phyloP scores from a whole-genome alignment of 1,140 invertebrate species.

The Nephila pilipes region DNA sequence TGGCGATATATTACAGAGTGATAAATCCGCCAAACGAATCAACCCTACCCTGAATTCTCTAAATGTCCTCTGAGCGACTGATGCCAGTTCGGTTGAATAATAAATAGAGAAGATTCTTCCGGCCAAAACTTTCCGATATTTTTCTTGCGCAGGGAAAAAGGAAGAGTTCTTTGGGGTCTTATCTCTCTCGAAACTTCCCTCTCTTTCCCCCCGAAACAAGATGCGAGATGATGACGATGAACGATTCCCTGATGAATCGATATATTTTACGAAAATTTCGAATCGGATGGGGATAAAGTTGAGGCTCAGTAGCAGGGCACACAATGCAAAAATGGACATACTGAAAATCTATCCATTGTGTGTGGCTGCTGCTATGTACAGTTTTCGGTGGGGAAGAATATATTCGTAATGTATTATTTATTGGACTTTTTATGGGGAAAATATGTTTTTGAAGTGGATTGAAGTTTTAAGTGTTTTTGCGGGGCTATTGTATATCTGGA shows the following conservation, averaged over 20 bases:
- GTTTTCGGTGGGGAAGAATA: neutral
- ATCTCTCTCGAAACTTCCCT: neutral
- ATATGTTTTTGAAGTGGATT: conserved; percentile 23
- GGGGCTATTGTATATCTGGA: neutral
- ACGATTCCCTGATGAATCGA: conserved; percentile 34
- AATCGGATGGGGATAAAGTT: conserved; percentile 13
- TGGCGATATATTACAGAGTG: neutral
- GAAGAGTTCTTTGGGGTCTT: conserved; percentile 25
- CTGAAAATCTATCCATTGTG: neutral
- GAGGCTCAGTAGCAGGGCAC: neutral
- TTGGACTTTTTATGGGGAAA: conserved; percentile 6
- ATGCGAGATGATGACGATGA: conserved; percentile 53
- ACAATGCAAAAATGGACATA: neutral
- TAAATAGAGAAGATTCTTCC: conserved; percentile 34
- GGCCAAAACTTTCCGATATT: conserved; percentile 44
- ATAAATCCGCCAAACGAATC: neutral
- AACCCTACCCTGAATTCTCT: neutral
- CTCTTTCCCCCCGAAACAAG: neutral
- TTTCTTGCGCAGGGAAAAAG: neutral
- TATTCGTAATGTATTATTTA: conserved; percentile 37
- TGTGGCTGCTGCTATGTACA: too few relatives aligned
- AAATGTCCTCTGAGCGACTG: conserved; percentile 19
- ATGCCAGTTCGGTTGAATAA: conserved; percentile 42
- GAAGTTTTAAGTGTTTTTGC: neutral
- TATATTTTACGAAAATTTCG: conserved; percentile 1